These are phyloP conservation scores for Eupleurogrammus muticus DNA, from an alignment of 2,797 vertebrate species.

Conservation along the genomic window DNA sequence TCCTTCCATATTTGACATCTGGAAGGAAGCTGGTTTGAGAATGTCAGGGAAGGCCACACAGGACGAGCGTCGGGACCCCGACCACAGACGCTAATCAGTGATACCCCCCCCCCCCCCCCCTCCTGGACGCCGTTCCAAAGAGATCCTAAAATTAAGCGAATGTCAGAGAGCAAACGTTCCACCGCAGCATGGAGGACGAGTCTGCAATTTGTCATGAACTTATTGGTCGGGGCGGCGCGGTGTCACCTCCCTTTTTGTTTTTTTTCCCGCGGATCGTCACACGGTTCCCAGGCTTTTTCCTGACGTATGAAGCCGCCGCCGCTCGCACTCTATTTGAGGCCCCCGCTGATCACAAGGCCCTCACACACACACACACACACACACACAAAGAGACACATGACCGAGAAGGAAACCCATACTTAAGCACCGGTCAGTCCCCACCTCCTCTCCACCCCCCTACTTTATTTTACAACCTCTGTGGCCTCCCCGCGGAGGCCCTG, in stretches of 20 bases:
- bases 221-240: constrained; percentile 34
- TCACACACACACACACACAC: constrained; percentile 69
- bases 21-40: constrained; percentile 41
- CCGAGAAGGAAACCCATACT: constrained; percentile 72
- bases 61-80: constrained; percentile 33
- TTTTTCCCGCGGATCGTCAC: constrained; percentile 54
- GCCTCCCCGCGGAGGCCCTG: constrained; percentile 72
- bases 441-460: constrained; percentile 39
- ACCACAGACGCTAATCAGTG: constrained; percentile 62
- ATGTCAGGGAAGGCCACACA: constrained; percentile 40
- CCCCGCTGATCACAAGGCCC: too few species aligned
- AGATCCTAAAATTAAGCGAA: constrained; percentile 40
- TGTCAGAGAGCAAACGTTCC: constrained; percentile 34
- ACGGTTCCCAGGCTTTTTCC: constrained; percentile 66
- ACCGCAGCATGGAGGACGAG: constrained; percentile 37
- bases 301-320: constrained; percentile 56
- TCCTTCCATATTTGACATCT: constrained; percentile 41
- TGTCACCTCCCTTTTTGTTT: constrained; percentile 49
- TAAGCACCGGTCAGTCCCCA: constrained; percentile 68
- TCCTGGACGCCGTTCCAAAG: constrained; percentile 53
- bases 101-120: constrained; percentile 61
- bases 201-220: constrained; percentile 47
- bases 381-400: constrained; percentile 70
- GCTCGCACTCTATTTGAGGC: constrained; percentile 70
- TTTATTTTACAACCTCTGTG: constrained; percentile 73